These are phyloP conservation scores for Misgurnus anguillicaudatus DNA, from an alignment of 2,113 vertebrate species.

Conservation along the genomic window DNA sequence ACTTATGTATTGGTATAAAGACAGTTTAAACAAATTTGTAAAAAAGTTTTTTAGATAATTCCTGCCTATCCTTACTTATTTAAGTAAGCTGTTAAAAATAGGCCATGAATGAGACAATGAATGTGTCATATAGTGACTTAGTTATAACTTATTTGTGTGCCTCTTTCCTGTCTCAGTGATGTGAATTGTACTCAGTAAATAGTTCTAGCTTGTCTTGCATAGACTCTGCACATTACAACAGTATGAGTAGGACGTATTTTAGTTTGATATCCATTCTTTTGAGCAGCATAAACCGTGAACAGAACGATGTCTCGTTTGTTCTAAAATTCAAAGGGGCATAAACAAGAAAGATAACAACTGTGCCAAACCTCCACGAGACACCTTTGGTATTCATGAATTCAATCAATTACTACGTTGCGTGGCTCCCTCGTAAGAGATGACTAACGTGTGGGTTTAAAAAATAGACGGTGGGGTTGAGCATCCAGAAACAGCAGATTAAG, in stretches of 20 bases:
- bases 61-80: no score
- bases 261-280: conserved; percentile 12
- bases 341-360: conserved; percentile 57
- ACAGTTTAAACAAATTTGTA: no score
- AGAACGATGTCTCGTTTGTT: conserved; percentile 26
- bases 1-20: no score
- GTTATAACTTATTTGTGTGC: no score
- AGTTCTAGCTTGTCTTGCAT: neutral
- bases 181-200: neutral
- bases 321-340: conserved; percentile 35
- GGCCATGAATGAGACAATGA: no score
- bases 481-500: conserved; percentile 58
- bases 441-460: conserved; percentile 73
- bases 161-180: no score
- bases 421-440: conserved; percentile 67
- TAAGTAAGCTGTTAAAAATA: no score
- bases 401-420: conserved; percentile 67
- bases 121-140: no score
- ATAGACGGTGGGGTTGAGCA: conserved; percentile 64
- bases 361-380: conserved; percentile 44
- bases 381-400: conserved; percentile 71
- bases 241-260: neutral
- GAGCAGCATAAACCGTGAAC: conserved; percentile 30
- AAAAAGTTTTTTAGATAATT: no score
- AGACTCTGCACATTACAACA: neutral